Base-by-base conservation (phyloP, 1,140 invertebrate species). In the Hestina assimilis region DNA sequence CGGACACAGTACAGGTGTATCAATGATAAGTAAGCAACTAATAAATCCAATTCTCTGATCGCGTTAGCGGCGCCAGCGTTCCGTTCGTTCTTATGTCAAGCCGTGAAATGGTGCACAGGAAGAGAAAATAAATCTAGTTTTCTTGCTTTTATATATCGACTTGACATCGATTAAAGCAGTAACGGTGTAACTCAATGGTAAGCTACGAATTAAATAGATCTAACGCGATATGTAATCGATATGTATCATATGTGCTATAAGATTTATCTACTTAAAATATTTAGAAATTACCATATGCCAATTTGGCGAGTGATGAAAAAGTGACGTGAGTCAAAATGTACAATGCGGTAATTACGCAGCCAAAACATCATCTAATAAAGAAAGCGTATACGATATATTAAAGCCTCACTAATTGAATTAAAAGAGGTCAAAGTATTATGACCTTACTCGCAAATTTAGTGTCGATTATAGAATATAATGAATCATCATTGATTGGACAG, bases 391-490 rank as follows among this genome's bases (percentile, higher is more conserved):
- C 14, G 14, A 26, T 15, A n/a, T 31, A 46, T 28, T 21, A 29
- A 47, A 33, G 46, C 70, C 63, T 56, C 31, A 68, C 69, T 79
- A 75, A 78, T 79, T 83, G 47, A 79, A 72, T 73, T 59, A 67
- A 58, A 48, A 63, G 63, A 66, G 72, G 75, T 79, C 69, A 78
- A 74, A 45, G 41, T 21, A 11, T 52, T 33, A 20, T 70, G 67
- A 80, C 72, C 75, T 67, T 63, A 64, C 62, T 68, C 31, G 66
- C 63, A 63, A 75, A 77, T 84, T 75, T 75, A 79, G 65, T 71
- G 74, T 80, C 79, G 83, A 79, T 83, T 86, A 79, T 72, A 78
- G 57, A 72, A 72, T 68, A 64, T 75, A 80, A 81, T 77, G 71
- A 85, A 75, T 79, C 69, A 71, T 60, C 56, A 69, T 64, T 67